These are phyloP conservation scores for Peromyscus attwateri DNA, from an alignment of 2,797 vertebrate genomes.

Conservation along the genomic window DNA sequence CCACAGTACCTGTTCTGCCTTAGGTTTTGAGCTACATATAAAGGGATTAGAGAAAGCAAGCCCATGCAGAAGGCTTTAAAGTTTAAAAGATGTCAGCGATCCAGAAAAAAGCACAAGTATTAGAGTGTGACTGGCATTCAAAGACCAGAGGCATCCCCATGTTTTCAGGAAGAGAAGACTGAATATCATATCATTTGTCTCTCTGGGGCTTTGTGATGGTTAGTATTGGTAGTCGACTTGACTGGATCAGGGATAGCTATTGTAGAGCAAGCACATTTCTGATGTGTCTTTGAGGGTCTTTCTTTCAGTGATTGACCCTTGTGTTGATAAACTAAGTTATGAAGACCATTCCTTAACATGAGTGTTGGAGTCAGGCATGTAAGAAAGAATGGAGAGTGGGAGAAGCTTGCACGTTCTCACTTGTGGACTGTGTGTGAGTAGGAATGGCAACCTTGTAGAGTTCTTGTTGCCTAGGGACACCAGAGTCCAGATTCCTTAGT, in stretches of 20 bases:
- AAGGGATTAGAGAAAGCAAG: not conserved
- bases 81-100: constrained; percentile 14
- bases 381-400: not conserved
- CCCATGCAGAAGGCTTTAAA: constrained; percentile 11
- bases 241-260: not conserved
- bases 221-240: not conserved
- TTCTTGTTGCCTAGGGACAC: not conserved
- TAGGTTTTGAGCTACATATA: not conserved
- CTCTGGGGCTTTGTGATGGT: not conserved
- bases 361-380: not conserved
- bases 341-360: not conserved
- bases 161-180: not conserved
- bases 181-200: not conserved
- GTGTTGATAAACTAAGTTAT: not conserved
- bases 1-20: not conserved
- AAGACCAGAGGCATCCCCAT: not conserved
- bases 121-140: not conserved
- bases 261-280: not conserved
- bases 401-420: not conserved
- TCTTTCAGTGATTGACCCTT: not conserved
- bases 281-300: not conserved
- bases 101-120: not conserved
- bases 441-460: not conserved
- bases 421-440: not conserved
- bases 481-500: not conserved